Evolutionary conservation across 1,140 invertebrate species (phyloP).

Genomic region (Philopotamus ludificatus): DNA sequence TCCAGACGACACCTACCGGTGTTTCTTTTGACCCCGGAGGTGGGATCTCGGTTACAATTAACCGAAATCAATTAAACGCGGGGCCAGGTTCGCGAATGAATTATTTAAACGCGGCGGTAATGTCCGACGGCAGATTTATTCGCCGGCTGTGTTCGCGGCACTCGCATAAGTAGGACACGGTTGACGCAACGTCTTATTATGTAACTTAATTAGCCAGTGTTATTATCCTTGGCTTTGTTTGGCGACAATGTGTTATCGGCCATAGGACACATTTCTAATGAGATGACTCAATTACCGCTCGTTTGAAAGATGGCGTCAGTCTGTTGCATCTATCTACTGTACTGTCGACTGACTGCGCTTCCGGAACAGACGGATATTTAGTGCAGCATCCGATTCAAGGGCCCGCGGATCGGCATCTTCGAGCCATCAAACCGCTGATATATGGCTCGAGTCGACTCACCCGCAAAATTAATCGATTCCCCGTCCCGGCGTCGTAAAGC

Average conservation of each 20-base stretch:
- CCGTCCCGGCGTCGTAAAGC: too few relatives aligned
- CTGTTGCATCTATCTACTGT: too few relatives aligned
- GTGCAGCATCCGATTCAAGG: too few relatives aligned
- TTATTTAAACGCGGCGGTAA: neutral
- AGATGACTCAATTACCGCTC: neutral
- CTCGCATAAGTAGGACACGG: neutral
- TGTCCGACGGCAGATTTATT: neutral
- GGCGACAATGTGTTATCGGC: neutral
- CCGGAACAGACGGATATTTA: too few relatives aligned
- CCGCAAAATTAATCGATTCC: too few relatives aligned
- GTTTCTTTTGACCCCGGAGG: neutral
- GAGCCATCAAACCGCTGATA: too few relatives aligned
- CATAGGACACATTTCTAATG: neutral
- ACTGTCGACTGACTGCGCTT: too few relatives aligned
- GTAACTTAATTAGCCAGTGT: neutral
- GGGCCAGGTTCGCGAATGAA: neutral
- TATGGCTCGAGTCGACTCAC: too few relatives aligned
- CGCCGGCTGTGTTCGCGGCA: neutral
- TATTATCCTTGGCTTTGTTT: neutral
- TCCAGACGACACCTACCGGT: neutral
- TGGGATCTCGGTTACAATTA: neutral
- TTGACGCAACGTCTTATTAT: neutral
- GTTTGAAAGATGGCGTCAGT: too few relatives aligned
- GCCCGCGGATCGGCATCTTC: too few relatives aligned
- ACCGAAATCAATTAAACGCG: neutral